Percentiles rank a stretch among this genome's conserved stretches.
Evolutionary conservation across 1,140 invertebrate species (phyloP).

Genomic region (Hestina assimilis): DNA sequence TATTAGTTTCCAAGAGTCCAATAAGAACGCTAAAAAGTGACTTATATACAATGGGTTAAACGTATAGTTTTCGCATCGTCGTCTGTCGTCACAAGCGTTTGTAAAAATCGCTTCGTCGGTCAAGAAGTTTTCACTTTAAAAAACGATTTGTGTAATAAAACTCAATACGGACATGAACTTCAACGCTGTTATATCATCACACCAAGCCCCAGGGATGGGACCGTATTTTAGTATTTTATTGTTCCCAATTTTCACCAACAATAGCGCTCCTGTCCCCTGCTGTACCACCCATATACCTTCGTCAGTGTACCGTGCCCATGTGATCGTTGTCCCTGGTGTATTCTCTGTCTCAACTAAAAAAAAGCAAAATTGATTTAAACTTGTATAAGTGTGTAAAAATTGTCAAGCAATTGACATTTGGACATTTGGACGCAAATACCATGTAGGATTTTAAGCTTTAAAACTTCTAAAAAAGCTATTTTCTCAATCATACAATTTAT

Average conservation of each 20-base stretch:
- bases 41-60: too few species aligned
- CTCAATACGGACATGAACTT: slow-evolving; percentile 57
- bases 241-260: slow-evolving; percentile 52
- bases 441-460: too few species aligned
- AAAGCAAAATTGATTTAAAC: background rate
- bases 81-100: too few species aligned
- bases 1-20: too few species aligned
- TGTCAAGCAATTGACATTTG: too few species aligned
- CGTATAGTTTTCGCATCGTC: too few species aligned
- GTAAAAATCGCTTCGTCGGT: background rate
- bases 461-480: too few species aligned
- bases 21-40: too few species aligned
- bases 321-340: slow-evolving; percentile 54
- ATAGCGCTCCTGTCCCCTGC: slow-evolving; percentile 53
- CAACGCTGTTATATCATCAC: slow-evolving; percentile 52
- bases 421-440: too few species aligned
- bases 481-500: too few species aligned
- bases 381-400: background rate
- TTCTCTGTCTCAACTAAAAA: slow-evolving; percentile 59
- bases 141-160: too few species aligned
- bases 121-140: too few species aligned
- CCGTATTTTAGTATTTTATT: slow-evolving; percentile 63
- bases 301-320: slow-evolving; percentile 62
- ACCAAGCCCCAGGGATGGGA: slow-evolving; percentile 63
- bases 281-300: slow-evolving; percentile 67